Evolutionary conservation across 2,797 vertebrate species (phyloP).

Genomic region (Helarctos malayanus): DNA sequence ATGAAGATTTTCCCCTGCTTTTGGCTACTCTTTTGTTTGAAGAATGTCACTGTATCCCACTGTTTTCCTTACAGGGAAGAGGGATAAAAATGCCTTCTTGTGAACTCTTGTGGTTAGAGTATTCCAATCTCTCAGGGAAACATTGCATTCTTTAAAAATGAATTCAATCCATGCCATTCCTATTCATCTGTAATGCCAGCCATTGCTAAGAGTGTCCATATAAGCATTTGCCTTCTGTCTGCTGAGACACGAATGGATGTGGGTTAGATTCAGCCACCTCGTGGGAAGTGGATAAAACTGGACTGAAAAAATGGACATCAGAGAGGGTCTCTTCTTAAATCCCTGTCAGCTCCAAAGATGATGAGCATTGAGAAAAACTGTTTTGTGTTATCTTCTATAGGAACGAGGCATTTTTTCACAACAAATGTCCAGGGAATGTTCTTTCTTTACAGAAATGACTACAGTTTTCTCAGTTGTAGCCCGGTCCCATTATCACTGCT

Average conservation of each 20-base stretch:
- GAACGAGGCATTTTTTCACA: constrained; percentile 67
- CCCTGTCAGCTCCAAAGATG: neutral
- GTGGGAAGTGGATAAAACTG: constrained; percentile 6
- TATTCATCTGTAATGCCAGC: neutral
- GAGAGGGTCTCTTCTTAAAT: constrained; percentile 13
- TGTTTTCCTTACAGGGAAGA: constrained; percentile 31
- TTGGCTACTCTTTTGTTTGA: constrained; percentile 66
- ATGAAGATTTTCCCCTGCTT: constrained; percentile 65
- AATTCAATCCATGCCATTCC: neutral
- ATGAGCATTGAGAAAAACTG: neutral
- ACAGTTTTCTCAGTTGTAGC: neutral
- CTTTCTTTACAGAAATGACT: neutral
- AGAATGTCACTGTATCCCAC: constrained; percentile 58
- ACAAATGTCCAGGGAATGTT: neutral
- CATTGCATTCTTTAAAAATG: constrained; percentile 7
- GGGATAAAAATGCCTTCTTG: constrained; percentile 58
- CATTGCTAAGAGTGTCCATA: neutral
- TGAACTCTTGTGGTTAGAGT: neutral
- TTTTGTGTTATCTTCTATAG: constrained; percentile 26
- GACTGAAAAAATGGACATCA: neutral
- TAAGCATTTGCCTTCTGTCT: neutral
- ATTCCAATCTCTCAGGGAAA: neutral
- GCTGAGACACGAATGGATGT: neutral
- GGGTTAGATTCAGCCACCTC: constrained; percentile 46
- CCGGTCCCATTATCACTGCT: neutral